phyloP scores from a whole-genome alignment of 2,888 invertebrate genomes.

The Strigamia crassipes region DNA sequence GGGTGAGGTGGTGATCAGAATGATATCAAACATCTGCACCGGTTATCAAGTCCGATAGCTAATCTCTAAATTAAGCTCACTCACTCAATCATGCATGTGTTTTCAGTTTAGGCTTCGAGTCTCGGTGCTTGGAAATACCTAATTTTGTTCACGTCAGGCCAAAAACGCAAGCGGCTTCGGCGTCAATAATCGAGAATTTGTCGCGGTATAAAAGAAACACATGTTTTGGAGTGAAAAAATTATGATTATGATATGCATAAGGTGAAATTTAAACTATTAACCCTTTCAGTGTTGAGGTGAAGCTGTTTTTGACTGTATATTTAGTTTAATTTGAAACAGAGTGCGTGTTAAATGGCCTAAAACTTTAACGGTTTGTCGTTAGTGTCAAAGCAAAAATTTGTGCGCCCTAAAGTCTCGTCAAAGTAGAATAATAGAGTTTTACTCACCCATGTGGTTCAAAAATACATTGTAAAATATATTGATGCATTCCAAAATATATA shows the following conservation, averaged over 20 bases:
- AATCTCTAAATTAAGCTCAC: constrained; percentile 14
- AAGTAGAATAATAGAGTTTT: too few species aligned
- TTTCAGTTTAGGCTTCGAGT: background rate
- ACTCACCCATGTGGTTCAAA: too few species aligned
- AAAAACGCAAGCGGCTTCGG: background rate
- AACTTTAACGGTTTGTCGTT: background rate
- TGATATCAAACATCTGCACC: constrained; percentile 11
- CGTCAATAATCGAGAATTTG: background rate
- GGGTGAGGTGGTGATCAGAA: background rate
- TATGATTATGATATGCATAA: background rate
- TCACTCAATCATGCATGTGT: background rate
- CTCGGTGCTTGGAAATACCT: background rate
- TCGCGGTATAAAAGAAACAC: background rate
- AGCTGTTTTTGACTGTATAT: background rate
- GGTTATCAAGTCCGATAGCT: constrained; percentile 5
- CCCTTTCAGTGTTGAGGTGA: background rate
- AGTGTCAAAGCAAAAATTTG: background rate
- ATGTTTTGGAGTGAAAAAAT: background rate
- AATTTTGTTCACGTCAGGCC: background rate
- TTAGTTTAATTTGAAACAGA: background rate
- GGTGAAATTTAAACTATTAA: too few species aligned
- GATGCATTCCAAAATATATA: too few species aligned
- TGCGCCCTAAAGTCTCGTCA: too few species aligned
- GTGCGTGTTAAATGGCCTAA: background rate
- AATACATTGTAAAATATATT: too few species aligned